Conservation (phyloP, 2,113 vertebrate genomes). For the Channa maculata region DNA sequence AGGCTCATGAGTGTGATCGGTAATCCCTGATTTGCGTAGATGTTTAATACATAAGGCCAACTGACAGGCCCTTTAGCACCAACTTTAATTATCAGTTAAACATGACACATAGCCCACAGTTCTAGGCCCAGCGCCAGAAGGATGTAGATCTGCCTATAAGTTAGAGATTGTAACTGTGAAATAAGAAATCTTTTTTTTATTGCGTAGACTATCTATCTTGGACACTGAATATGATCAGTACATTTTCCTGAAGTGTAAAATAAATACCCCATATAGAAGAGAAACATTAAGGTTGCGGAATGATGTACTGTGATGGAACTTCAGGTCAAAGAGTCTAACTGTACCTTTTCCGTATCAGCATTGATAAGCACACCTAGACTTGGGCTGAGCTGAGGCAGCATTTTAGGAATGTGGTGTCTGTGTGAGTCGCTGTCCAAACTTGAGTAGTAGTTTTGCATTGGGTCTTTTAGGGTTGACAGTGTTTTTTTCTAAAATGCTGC, state of each 20-base stretch:
- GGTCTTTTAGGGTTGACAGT: slow-evolving; percentile 16
- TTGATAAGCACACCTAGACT: slow-evolving; percentile 56
- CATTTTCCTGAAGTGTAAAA: slow-evolving; percentile 28
- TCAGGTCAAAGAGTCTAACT: slow-evolving; percentile 59
- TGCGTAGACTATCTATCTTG: background rate
- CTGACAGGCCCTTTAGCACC: slow-evolving; percentile 48
- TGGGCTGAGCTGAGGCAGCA: slow-evolving; percentile 51
- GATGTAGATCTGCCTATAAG: slow-evolving; percentile 27
- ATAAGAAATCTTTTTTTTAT: slow-evolving; percentile 29
- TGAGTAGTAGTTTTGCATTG: slow-evolving; percentile 24
- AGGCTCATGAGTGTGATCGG: slow-evolving; percentile 57
- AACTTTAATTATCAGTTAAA: slow-evolving; percentile 61
- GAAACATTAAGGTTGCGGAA: slow-evolving; percentile 31
- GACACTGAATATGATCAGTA: slow-evolving; percentile 20
- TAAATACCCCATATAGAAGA: slow-evolving; percentile 18
- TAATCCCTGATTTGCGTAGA: slow-evolving; percentile 36
- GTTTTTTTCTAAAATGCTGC: slow-evolving; percentile 31
- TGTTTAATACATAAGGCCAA: slow-evolving; percentile 60
- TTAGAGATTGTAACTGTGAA: slow-evolving; percentile 28
- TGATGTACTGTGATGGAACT: slow-evolving; percentile 35
- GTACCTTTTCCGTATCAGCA: slow-evolving; percentile 51
- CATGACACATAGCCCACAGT: slow-evolving; percentile 19
- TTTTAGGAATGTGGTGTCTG: slow-evolving; percentile 24
- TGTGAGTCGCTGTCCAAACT: slow-evolving; percentile 24
- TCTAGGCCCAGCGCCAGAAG: slow-evolving; percentile 37